Evolutionary conservation across 2,113 vertebrate species (phyloP).

Genomic region (Himantopus leucocephalus): DNA sequence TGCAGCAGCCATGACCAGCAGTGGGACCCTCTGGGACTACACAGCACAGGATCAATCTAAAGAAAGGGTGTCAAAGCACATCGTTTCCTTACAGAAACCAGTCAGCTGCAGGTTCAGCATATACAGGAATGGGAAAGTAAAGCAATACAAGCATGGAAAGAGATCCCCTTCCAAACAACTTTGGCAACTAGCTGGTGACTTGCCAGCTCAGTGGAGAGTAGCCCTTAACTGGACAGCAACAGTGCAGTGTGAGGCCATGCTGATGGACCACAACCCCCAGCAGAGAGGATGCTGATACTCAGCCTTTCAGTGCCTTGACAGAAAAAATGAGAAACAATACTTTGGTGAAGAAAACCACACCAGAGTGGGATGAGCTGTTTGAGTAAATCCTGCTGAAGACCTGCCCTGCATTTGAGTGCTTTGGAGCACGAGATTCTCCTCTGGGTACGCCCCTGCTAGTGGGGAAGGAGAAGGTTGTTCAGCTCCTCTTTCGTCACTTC

Average conservation of each 20-base stretch:
- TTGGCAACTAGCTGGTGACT: neutral
- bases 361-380: neutral
- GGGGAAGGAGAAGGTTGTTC: neutral
- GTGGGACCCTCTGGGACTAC: neutral
- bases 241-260: neutral
- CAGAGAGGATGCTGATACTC: neutral
- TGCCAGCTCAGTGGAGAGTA: neutral
- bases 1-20: accelerated
- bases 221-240: neutral
- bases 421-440: neutral
- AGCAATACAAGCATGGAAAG: neutral
- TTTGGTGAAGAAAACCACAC: neutral
- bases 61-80: neutral
- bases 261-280: neutral
- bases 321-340: neutral
- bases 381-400: neutral
- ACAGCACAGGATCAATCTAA: neutral
- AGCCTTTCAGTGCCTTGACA: neutral
- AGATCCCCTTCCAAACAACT: neutral
- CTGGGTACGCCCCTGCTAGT: neutral
- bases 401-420: neutral
- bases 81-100: neutral
- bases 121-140: neutral
- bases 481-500: neutral
- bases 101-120: neutral